These are phyloP conservation scores for Oryzaephilus surinamensis DNA, from an alignment of 1,140 invertebrate species.

Conservation along the genomic window DNA sequence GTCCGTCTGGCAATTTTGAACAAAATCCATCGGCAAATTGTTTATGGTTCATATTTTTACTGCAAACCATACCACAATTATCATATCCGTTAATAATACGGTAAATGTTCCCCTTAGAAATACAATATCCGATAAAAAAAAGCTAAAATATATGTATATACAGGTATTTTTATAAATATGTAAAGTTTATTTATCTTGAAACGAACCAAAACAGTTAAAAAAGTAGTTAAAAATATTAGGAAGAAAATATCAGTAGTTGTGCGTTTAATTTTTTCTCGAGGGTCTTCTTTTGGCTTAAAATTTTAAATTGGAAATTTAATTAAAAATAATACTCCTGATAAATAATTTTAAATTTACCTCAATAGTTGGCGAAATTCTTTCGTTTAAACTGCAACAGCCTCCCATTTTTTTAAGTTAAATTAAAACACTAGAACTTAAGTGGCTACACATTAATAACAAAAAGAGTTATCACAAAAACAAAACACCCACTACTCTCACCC, in stretches of 20 bases:
- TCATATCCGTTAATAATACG: constrained; percentile 56
- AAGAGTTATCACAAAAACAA: too few species aligned
- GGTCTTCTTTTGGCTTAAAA: too few species aligned
- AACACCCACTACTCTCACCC: too few species aligned
- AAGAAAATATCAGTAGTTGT: constrained; percentile 49
- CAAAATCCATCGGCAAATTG: constrained; percentile 1
- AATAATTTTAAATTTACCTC: too few species aligned
- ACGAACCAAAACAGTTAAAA: constrained; percentile 42
- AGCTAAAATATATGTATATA: constrained; percentile 37
- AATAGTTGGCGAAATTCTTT: too few species aligned
- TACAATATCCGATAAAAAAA: constrained; percentile 39
- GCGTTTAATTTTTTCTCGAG: constrained; percentile 29
- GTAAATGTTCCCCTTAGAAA: constrained; percentile 45
- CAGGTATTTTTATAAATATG: too few species aligned
- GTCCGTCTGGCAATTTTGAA: constrained; percentile 38
- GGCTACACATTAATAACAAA: too few species aligned
- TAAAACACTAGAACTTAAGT: too few species aligned
- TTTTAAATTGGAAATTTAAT: too few species aligned
- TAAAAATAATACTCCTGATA: too few species aligned
- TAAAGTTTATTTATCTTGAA: not conserved
- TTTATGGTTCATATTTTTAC: constrained; percentile 28
- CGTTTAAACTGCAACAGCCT: too few species aligned
- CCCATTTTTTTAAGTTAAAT: too few species aligned
- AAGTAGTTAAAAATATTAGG: constrained; percentile 41
- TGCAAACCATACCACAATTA: constrained; percentile 57